Percentiles rank a stretch among this genome's conserved stretches.
These are phyloP conservation scores for Rafetus swinhoei DNA, from an alignment of 2,113 vertebrate species.

Conservation along the genomic window DNA sequence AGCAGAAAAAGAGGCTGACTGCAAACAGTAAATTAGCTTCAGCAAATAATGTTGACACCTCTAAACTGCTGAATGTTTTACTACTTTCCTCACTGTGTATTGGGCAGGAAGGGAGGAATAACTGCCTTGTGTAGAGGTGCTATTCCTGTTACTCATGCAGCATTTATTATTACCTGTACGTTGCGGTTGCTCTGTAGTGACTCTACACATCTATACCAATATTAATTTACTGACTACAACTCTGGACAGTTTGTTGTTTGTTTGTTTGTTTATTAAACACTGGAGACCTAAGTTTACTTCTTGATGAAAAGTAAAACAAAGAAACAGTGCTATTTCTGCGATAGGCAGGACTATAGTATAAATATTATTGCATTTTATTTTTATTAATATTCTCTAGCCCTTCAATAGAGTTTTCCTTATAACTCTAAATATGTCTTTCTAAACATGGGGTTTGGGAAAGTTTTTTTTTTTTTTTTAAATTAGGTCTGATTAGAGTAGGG, in stretches of 20 bases:
- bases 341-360: background rate
- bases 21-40: background rate
- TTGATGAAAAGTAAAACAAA: background rate
- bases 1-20: background rate
- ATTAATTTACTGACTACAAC: background rate
- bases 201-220: background rate
- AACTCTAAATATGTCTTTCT: background rate
- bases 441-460: background rate
- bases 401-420: background rate
- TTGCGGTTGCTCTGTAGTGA: background rate
- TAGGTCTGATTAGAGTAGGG: background rate
- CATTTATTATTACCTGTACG: background rate
- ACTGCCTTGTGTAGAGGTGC: background rate
- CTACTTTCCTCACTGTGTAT: background rate
- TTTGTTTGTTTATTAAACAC: background rate
- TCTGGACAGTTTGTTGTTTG: background rate
- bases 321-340: background rate
- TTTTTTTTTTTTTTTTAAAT: background rate
- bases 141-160: background rate
- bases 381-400: background rate
- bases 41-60: background rate
- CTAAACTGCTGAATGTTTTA: background rate
- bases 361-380: rapidly evolving
- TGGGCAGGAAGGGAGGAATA: too few species aligned
- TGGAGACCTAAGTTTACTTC: background rate